phyloP scores from a whole-genome alignment of 2,797 vertebrate species.

The Peromyscus attwateri region DNA sequence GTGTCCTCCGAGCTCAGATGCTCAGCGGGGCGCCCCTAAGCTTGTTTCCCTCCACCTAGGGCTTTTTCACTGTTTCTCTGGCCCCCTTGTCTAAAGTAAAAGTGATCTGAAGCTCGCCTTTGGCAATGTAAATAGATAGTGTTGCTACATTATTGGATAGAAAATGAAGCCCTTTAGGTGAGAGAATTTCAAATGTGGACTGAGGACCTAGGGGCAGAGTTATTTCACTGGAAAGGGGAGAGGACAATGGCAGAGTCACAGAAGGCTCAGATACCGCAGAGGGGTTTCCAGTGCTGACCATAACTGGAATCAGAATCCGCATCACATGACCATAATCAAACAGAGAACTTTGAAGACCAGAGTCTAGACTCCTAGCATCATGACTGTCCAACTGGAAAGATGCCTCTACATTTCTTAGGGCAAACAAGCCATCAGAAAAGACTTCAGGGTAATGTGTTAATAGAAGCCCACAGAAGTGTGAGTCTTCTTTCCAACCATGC shows the following conservation, averaged over 20 bases:
- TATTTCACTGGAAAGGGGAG: background rate
- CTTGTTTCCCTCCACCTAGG: fast-evolving
- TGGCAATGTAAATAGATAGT: background rate
- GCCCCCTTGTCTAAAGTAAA: background rate
- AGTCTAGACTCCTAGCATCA: background rate
- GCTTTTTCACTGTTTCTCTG: background rate
- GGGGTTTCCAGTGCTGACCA: background rate
- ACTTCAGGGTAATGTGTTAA: conserved; percentile 17
- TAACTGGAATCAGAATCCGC: background rate
- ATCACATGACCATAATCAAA: background rate
- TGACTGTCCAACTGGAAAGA: background rate
- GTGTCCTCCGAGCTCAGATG: background rate
- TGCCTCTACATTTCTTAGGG: conserved; percentile 29
- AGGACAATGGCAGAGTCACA: background rate
- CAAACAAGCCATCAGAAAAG: conserved; percentile 59
- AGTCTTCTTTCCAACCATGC: conserved; percentile 28
- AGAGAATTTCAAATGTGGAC: background rate
- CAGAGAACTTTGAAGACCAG: conserved; percentile 30
- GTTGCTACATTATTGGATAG: background rate
- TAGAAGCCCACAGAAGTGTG: conserved; percentile 46
- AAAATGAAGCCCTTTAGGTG: background rate
- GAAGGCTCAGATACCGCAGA: background rate
- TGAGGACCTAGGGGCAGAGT: background rate
- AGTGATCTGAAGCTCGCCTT: background rate
- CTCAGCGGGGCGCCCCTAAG: background rate